phyloP scores from a whole-genome alignment of 2,113 vertebrate genomes.

The Megaptera novaeangliae region DNA sequence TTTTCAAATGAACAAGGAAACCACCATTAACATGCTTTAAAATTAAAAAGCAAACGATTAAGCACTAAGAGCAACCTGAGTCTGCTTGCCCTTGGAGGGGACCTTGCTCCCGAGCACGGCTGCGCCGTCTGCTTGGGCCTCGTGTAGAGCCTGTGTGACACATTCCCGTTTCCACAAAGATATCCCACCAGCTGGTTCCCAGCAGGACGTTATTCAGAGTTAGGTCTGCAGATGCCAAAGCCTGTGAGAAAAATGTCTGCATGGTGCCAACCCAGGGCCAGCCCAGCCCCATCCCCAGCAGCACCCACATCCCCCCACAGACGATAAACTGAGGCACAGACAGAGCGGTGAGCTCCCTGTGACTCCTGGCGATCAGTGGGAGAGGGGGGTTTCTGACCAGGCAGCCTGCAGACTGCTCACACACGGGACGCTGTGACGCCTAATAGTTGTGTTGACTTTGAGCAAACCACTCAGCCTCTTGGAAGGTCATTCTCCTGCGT shows the following conservation, averaged over 20 bases:
- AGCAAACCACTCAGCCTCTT: background rate
- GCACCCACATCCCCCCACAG: background rate
- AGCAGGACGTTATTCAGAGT: background rate
- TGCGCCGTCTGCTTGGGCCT: rapidly evolving
- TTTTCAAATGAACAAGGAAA: background rate
- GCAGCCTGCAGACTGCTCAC: background rate
- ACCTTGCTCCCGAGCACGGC: no score
- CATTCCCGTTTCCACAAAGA: background rate
- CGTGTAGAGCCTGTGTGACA: rapidly evolving
- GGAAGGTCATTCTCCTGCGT: background rate
- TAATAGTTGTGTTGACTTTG: background rate
- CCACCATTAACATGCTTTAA: background rate
- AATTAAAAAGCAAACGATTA: background rate
- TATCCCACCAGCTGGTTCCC: background rate
- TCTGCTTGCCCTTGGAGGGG: no score
- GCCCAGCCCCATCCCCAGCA: background rate
- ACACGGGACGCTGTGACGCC: background rate
- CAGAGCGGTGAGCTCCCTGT: background rate
- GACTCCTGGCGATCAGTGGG: no score
- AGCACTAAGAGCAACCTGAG: no score
- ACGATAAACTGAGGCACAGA: background rate
- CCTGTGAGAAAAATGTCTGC: background rate
- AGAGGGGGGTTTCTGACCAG: background rate
- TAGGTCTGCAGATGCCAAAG: background rate
- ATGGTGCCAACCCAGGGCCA: background rate